Conservation (phyloP, 2,888 invertebrate species). For the Harpalus rubripes region DNA sequence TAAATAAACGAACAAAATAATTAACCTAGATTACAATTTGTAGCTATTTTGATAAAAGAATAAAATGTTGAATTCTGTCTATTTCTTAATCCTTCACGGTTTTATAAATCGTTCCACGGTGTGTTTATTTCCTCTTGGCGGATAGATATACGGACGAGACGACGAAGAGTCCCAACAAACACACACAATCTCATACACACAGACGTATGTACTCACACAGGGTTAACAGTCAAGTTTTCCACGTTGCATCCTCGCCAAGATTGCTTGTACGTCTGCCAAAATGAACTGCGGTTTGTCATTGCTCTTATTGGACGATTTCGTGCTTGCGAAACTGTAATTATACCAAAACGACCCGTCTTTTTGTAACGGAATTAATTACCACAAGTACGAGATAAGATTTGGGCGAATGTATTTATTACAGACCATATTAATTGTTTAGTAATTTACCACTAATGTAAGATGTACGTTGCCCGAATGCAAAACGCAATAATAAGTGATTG, state of each 20-base stretch:
- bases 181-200: not conserved
- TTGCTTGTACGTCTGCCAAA: slow-evolving; percentile 26
- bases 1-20: too few species aligned
- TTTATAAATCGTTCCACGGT: slow-evolving; percentile 25
- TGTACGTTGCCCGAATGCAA: too few species aligned
- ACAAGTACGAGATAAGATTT: not conserved
- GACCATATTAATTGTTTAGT: not conserved
- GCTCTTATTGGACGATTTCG: slow-evolving; percentile 38
- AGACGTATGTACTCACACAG: not conserved
- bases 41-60: too few species aligned
- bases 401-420: not conserved
- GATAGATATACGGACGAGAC: slow-evolving; percentile 2
- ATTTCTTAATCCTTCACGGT: not conserved
- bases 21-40: too few species aligned
- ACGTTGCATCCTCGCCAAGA: slow-evolving; percentile 24
- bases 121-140: slow-evolving; percentile 24
- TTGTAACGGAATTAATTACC: slow-evolving; percentile 28
- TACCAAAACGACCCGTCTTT: not conserved
- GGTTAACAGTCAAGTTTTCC: slow-evolving; percentile 5
- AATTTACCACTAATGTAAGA: not conserved
- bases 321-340: slow-evolving; percentile 46
- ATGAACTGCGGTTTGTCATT: slow-evolving; percentile 9
- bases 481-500: too few species aligned
- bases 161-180: not conserved
- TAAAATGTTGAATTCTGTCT: too few species aligned